A percentile compares a stretch with the other conserved stretches of the same genome.
Evolutionary conservation across 2,113 vertebrate species (phyloP).

Genomic region (Diadophis punctatus): DNA sequence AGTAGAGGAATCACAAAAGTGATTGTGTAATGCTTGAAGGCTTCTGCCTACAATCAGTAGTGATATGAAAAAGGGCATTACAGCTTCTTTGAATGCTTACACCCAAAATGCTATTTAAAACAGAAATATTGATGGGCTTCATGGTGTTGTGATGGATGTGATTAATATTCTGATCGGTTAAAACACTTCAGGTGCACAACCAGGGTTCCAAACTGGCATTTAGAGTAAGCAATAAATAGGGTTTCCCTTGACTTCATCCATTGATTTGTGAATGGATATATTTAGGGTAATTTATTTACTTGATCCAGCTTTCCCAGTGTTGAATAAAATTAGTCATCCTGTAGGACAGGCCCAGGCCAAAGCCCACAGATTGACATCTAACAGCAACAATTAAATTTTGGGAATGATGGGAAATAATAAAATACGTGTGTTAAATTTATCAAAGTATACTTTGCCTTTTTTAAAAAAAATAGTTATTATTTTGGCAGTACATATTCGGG

Average conservation of each 20-base stretch:
- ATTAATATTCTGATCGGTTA: not conserved
- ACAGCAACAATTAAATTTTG: not conserved
- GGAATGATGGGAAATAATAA: not conserved
- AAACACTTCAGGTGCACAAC: not conserved
- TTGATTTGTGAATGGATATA: not conserved
- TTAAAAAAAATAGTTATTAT: not conserved
- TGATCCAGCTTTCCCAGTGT: not conserved
- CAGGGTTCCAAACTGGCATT: not conserved
- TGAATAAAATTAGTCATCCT: not conserved
- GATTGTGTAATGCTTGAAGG: not conserved
- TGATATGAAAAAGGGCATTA: not conserved
- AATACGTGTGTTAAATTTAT: not conserved
- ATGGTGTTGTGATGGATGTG: not conserved
- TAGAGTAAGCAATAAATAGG: not conserved
- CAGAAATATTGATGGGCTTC: not conserved
- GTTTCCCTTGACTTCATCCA: not conserved
- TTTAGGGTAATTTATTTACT: not conserved
- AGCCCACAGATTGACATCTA: not conserved
- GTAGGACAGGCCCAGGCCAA: not conserved
- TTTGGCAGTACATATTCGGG: not conserved
- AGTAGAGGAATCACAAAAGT: not conserved
- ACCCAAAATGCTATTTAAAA: not conserved
- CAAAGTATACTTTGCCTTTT: not conserved
- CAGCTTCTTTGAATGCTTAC: not conserved
- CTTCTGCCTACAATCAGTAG: not conserved